Percentiles rank a stretch among this genome's conserved stretches.
Conservation (phyloP, 1,140 invertebrate genomes). For the Meteorus sp. region DNA sequence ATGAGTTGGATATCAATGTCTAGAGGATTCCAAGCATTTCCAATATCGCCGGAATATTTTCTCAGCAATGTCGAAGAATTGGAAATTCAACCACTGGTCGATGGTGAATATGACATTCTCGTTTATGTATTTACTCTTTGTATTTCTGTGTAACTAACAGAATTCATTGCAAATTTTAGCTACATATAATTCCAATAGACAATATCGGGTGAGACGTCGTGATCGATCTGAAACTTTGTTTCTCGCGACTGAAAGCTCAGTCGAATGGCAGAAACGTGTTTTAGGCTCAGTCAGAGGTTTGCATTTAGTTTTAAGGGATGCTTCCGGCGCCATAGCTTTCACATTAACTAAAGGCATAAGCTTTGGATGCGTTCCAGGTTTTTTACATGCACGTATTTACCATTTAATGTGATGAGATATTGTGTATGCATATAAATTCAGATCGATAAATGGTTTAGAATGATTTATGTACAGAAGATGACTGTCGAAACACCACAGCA, state of each 20-base stretch:
- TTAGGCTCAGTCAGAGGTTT: constrained; percentile 34
- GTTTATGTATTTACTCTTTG: too few relatives aligned
- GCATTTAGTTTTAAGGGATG: constrained; percentile 37
- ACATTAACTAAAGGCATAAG: constrained; percentile 36
- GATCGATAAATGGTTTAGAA: background rate
- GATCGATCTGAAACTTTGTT: constrained; percentile 42
- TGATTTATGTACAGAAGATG: constrained; percentile 33
- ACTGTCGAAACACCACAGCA: constrained; percentile 34
- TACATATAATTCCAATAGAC: constrained; percentile 13
- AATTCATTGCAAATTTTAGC: too few relatives aligned
- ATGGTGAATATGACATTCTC: too few relatives aligned
- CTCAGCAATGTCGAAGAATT: too few relatives aligned
- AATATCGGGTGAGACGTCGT: constrained; percentile 43
- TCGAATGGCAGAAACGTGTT: constrained; percentile 14
- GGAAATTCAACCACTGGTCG: too few relatives aligned
- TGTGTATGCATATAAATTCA: background rate
- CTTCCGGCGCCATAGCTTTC: constrained; percentile 39
- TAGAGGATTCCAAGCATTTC: too few relatives aligned
- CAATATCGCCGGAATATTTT: too few relatives aligned
- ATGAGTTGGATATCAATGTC: too few relatives aligned
- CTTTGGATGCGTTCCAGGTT: constrained; percentile 35
- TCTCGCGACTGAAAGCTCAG: constrained; percentile 35
- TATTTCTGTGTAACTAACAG: too few relatives aligned
- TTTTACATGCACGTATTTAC: constrained; percentile 32
- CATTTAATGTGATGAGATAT: background rate